Conservation (phyloP, 1,140 invertebrate species). For the Thereuonema tuberculata region DNA sequence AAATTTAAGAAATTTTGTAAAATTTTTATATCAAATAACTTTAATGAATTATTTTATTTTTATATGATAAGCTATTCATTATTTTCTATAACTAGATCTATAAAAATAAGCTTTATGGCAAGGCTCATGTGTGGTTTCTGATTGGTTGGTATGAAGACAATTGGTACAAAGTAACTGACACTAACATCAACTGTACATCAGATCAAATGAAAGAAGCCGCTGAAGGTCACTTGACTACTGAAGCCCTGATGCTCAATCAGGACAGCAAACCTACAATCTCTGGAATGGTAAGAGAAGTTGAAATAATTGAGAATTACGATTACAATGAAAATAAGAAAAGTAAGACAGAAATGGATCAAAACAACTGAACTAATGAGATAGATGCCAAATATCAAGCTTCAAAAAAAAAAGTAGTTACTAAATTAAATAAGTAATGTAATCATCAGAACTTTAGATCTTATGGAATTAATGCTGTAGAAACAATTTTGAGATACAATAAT, state of each 20-base stretch:
- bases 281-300: conserved; percentile 51
- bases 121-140: conserved; percentile 98
- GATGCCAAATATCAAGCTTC: too few relatives aligned
- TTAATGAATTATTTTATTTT: neutral
- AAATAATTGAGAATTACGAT: neutral
- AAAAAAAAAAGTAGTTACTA: too few relatives aligned
- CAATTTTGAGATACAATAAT: too few relatives aligned
- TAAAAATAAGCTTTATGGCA: conserved; percentile 85
- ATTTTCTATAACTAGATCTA: conserved; percentile 41
- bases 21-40: neutral
- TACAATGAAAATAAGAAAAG: too few relatives aligned
- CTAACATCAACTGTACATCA: conserved; percentile 78
- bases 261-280: conserved; percentile 84
- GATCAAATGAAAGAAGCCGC: conserved; percentile 87
- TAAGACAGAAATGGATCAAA: too few relatives aligned
- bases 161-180: conserved; percentile 88
- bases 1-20: neutral
- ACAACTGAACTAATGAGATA: too few relatives aligned
- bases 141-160: conserved; percentile 99
- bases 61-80: neutral
- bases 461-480: too few relatives aligned
- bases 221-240: conserved; percentile 94
- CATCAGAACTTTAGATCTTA: too few relatives aligned
- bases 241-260: conserved; percentile 96
- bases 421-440: too few relatives aligned